A percentile compares a stretch with the other conserved stretches of the same genome.
Evolutionary conservation across 2,888 invertebrate genomes (phyloP).

Genomic region (Melieria picta): DNA sequence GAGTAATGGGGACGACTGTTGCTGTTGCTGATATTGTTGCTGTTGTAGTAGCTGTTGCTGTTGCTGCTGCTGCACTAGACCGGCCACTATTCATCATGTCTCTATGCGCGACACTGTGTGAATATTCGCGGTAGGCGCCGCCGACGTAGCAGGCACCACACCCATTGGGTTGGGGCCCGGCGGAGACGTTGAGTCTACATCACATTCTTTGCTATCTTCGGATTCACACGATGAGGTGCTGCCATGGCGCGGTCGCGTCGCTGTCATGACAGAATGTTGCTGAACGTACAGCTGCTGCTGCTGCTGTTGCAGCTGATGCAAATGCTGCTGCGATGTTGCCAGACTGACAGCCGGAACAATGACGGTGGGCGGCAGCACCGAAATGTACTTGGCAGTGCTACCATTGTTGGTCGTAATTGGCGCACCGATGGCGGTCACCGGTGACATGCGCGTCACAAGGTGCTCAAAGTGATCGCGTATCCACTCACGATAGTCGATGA

Average conservation of each 20-base stretch:
- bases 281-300: slow-evolving; percentile 42
- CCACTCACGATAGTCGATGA: slow-evolving; percentile 73
- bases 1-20: slow-evolving; percentile 49
- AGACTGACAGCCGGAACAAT: slow-evolving; percentile 46
- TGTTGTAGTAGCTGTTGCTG: slow-evolving; percentile 47
- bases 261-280: slow-evolving; percentile 49
- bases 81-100: slow-evolving; percentile 64
- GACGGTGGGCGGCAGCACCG: slow-evolving; percentile 52
- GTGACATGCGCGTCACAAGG: slow-evolving; percentile 57
- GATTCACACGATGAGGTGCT: slow-evolving; percentile 66
- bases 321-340: slow-evolving; percentile 43
- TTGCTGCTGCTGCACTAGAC: slow-evolving; percentile 59
- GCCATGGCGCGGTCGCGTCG: slow-evolving; percentile 59
- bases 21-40: slow-evolving; percentile 49
- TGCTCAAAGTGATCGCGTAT: slow-evolving; percentile 65
- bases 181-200: slow-evolving; percentile 56
- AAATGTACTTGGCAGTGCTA: slow-evolving; percentile 53
- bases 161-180: slow-evolving; percentile 38
- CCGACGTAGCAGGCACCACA: slow-evolving; percentile 43
- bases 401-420: slow-evolving; percentile 37
- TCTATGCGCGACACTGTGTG: slow-evolving; percentile 60
- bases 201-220: slow-evolving; percentile 66
- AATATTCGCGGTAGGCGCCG: slow-evolving; percentile 55
- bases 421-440: slow-evolving; percentile 50
- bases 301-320: slow-evolving; percentile 42